Base-by-base conservation (phyloP, 37 sponge, comb jelly and placozoan genomes). In the Beroe forskalii region DNA sequence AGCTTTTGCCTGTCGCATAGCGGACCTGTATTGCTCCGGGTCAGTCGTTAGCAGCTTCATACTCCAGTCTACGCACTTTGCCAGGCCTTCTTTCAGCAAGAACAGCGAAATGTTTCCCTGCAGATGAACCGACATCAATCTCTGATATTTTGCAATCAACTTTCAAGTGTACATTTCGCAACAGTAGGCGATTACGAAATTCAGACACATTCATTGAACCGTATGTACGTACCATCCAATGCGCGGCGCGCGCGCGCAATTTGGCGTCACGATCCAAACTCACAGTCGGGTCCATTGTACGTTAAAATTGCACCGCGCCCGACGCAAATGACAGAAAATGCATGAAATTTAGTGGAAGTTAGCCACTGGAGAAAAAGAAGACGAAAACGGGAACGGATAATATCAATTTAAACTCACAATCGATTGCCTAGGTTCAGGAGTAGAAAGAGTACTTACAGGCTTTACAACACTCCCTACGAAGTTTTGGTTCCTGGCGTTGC, bases 21-120 rank as follows among this genome's bases (percentile, higher is more conserved):
- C 86, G 42, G 55, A 25, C 12, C 86, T 35, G 40, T 80, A 80
- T 43, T 32, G 9, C 55, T 80, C 86, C 14, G 86, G 44, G n/a
- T 80, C 86, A 80, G 55, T 23, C 39, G 92, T 91, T 41, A 97
- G 93, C 8, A 96, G 67, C 30, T 90, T 92, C 93, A 97, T 97
- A 40, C 95, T 94, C 99, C 99, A 99, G 69, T 99, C 97, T 23
- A 99, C 96, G 92, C 97, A 95, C 9, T 93, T 91, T 62, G 96
- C 99, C 91, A 92, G 93, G 0, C 99, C 99, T 91, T 96, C 96
- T 60, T 76, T 91, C 61, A 99, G 55, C 76, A 99, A 90, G 1
- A 93, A 83, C 92, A 95, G 95, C 23, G 99, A 94, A 37, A 99
- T 99, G 94, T 94, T 96, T 9, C 97, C 97, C 86, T 80, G 86